Conservation (phyloP, 2,113 vertebrate genomes). For the Xenopus laevis region DNA sequence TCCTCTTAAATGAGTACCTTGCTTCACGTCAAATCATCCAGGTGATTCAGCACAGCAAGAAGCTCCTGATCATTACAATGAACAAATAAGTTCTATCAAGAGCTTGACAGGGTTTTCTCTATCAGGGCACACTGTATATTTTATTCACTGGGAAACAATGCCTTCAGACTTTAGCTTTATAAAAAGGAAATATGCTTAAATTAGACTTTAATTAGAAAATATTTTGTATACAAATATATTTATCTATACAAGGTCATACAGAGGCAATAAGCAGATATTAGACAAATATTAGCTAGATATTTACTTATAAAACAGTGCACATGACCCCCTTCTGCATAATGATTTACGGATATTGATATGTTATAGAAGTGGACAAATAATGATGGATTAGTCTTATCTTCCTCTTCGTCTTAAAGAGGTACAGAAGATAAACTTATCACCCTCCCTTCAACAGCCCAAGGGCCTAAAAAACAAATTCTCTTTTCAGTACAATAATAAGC, state of each 20-base stretch:
- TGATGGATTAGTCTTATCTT: not conserved
- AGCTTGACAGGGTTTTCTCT: not conserved
- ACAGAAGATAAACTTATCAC: not conserved
- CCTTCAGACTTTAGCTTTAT: too few relatives aligned
- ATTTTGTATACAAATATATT: too few relatives aligned
- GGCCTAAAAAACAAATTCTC: not conserved
- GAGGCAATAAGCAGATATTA: too few relatives aligned
- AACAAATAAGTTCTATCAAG: too few relatives aligned
- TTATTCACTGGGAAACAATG: too few relatives aligned
- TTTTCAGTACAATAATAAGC: too few relatives aligned
- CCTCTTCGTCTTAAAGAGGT: not conserved
- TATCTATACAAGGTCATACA: too few relatives aligned
- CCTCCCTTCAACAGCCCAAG: not conserved
- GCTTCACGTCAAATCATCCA: slow-evolving; percentile 27
- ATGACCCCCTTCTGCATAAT: too few relatives aligned
- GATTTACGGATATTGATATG: not conserved
- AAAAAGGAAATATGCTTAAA: too few relatives aligned
- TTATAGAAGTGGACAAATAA: not conserved
- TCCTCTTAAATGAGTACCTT: slow-evolving; percentile 46
- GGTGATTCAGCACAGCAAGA: slow-evolving; percentile 1
- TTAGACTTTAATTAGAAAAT: too few relatives aligned
- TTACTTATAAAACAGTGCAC: too few relatives aligned
- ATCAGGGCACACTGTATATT: not conserved
- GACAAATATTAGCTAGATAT: too few relatives aligned
- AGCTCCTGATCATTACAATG: not conserved